Evolutionary conservation across 2,888 invertebrate species (phyloP), one percentile per base, ranked within the genome.

Genomic region (Oscheius myriophilus): DNA sequence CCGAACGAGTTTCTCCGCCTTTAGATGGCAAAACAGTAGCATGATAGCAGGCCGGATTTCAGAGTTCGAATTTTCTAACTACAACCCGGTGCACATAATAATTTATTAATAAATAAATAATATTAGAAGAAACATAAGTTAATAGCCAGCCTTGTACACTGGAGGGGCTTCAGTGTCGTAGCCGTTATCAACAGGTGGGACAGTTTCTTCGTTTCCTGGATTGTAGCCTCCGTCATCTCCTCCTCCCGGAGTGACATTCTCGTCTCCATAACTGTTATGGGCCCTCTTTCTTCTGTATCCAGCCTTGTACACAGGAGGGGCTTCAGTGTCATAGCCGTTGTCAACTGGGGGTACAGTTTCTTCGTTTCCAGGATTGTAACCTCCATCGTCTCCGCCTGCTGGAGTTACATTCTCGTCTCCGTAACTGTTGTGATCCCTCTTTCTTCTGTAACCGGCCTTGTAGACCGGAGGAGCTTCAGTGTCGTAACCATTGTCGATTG

Each of bases 261-360:
- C 62, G 26, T 62, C 51, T 14, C 62, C 62, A 16, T 62, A 51
- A 4, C 25, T 11, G 49, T 62, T 57, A 9, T 57, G 42, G 18
- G 6, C 57, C 43, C 57, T 18, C 21, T 57, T 57, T n/a, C 12
- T 18, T 26, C 61, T 25, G 26, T 61, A 61, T 14, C 61, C 64
- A 23, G 54, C 16, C n/a, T 53, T 39, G 25, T 53, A 54, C 23
- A 54, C 53, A 21, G 51, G 52, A 2, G 64, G 54, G 21, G 53
- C 45, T 7, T 65, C 64, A 9, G 64, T 54, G 21, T 53, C 64
- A 42, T 65, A 65, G 42, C 54, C 64, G 18, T 65, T 43, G 18
- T 65, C 64, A 2, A 46, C 55, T 6, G 64, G 64, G n/a, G 62
- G 25, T 14, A 49, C 51, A 21, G 53, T 65, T 12, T 54, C 54